These are phyloP conservation scores for Gambelia wislizenii DNA, from an alignment of 2,797 vertebrate species.

Conservation along the genomic window DNA sequence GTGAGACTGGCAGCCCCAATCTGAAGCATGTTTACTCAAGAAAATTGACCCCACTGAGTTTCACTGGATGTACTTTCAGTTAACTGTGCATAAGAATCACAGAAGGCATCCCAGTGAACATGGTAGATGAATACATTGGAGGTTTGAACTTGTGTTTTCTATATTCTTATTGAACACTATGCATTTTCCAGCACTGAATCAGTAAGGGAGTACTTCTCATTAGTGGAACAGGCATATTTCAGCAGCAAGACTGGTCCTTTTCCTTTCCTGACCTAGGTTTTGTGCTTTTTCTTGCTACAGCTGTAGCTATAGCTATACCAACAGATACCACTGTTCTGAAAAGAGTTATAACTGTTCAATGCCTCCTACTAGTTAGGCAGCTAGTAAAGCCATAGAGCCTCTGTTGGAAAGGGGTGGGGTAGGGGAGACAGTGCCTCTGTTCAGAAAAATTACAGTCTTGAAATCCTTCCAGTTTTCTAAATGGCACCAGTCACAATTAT, in stretches of 20 bases:
- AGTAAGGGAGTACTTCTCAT: background rate
- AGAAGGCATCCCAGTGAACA: background rate
- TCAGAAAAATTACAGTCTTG: constrained; percentile 1
- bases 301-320: background rate
- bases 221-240: background rate
- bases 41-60: background rate
- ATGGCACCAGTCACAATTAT: constrained; percentile 10
- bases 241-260: background rate
- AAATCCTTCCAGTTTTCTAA: constrained; percentile 9
- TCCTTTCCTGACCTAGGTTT: background rate
- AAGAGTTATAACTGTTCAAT: background rate
- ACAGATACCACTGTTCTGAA: background rate
- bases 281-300: background rate
- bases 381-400: background rate
- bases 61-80: background rate
- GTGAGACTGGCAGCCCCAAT: background rate
- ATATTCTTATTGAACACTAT: background rate
- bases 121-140: background rate
- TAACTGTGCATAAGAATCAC: background rate
- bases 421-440: background rate
- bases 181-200: background rate
- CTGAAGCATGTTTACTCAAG: background rate
- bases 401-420: too few relatives aligned
- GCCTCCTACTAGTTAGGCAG: background rate
- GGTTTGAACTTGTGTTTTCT: background rate